Evolutionary conservation across 2,888 invertebrate genomes (phyloP), one percentile per base, ranked within the genome.

Genomic region (Sarcophaga caerulescens): DNA sequence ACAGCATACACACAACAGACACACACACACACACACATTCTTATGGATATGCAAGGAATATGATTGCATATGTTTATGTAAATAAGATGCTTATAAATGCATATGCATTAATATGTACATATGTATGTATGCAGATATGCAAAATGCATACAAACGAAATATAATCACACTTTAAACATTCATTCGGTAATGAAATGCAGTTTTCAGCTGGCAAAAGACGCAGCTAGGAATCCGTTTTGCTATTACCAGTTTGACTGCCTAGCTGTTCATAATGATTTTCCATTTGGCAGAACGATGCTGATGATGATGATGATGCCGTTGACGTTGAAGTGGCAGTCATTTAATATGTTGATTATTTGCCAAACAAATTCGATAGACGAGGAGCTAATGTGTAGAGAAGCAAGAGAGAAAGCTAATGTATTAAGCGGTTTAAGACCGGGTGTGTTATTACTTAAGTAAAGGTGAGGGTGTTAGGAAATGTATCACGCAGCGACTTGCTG

Each of bases 321-420:
- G 71, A 63, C 23, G 62, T 6, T 35, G 35, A 10, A 35, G 35
- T 35, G 65, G 47, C 74, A 85, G 82, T 74, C 76, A 73, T 76
- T 85, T 82, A 79, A 85, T 79, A 80, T 85, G 82, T 57, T 83
- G 79, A 85, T 85, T 80, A 82, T 75, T 77, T 82, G 45, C 52
- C 70, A 66, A 81, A 52, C 59, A 77, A 79, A 75, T 63, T 21
- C 17, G 44, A 21, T 35, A 23, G 14, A 14, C 44, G 44, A 71
- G 21, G 14, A n/a, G 62, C 35, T 44, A 52, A 25, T 25, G 25
- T 25, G 25, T 4, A 4, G 4, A 4, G 25, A 25, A 25, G 25
- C 5, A 23, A 23, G n/a, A 14, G 44, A 71, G 21, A 10, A n/a
- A 8, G 63, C 23, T 44, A 57, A 69, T 52, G 71, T 52, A 79